phyloP scores from a whole-genome alignment of 2,113 vertebrate species.

The Uria aalge region DNA sequence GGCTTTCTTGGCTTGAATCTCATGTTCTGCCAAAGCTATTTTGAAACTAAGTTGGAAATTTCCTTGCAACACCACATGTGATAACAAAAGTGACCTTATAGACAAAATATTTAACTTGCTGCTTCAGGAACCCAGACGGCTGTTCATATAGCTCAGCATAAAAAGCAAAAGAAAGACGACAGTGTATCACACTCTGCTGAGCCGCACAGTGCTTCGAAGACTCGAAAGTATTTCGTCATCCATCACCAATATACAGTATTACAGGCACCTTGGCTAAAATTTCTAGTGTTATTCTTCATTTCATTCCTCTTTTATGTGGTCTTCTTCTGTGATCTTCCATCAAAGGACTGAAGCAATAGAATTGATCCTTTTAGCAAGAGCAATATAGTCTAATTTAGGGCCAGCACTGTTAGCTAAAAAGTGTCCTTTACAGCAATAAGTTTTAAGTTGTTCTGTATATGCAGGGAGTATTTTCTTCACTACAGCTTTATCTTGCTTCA shows the following conservation, averaged over 20 bases:
- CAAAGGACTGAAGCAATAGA: neutral
- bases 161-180: neutral
- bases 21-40: neutral
- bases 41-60: conserved; percentile 43
- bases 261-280: neutral
- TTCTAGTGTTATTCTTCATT: neutral
- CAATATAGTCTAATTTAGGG: neutral
- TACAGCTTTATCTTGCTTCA: neutral
- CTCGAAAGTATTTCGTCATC: neutral
- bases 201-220: neutral
- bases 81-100: conserved; percentile 44
- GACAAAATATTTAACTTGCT: conserved; percentile 22
- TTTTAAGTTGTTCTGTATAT: neutral
- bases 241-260: neutral
- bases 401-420: neutral
- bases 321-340: neutral
- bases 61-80: neutral
- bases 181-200: neutral
- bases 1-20: conserved; percentile 3
- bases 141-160: neutral
- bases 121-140: neutral
- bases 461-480: neutral
- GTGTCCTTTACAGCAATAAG: neutral
- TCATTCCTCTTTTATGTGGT: neutral
- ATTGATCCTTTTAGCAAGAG: neutral